phyloP scores from a whole-genome alignment of 1,140 invertebrate genomes.

The Triops cancriformis region DNA sequence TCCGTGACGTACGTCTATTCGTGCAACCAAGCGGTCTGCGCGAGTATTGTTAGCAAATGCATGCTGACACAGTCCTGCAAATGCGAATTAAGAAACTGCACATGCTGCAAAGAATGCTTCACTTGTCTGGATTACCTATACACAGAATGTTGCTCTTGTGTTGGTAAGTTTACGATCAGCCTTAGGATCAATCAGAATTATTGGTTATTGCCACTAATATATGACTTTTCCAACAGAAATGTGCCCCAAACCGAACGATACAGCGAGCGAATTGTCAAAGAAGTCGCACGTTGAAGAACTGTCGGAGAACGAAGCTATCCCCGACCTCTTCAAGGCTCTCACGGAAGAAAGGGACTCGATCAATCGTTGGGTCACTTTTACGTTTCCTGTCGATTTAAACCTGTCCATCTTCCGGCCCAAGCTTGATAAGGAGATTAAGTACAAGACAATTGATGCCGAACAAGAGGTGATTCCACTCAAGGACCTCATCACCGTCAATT shows the following conservation, averaged over 20 bases:
- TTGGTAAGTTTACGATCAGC: constrained; percentile 53
- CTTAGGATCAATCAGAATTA: constrained; percentile 1
- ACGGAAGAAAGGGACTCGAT: constrained; percentile 65
- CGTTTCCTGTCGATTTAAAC: constrained; percentile 64
- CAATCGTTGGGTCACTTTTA: constrained; percentile 66
- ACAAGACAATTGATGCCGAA: constrained; percentile 55
- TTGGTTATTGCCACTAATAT: background rate
- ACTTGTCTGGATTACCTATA: constrained; percentile 80
- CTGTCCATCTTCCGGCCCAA: constrained; percentile 44
- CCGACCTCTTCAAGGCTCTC: constrained; percentile 69
- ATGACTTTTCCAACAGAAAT: constrained; percentile 52
- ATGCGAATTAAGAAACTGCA: constrained; percentile 77
- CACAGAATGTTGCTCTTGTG: constrained; percentile 89
- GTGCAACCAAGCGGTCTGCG: constrained; percentile 85
- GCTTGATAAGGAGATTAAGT: constrained; percentile 56
- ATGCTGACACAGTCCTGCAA: constrained; percentile 91
- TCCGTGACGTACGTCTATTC: constrained; percentile 26
- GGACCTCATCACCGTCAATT: constrained; percentile 66
- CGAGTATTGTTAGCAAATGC: constrained; percentile 89
- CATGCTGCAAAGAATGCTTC: constrained; percentile 86
- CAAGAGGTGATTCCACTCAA: constrained; percentile 51
- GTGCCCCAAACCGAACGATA: constrained; percentile 72
- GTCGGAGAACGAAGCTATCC: constrained; percentile 60
- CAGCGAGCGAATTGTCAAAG: constrained; percentile 50
- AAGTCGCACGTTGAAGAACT: constrained; percentile 83